These are phyloP conservation scores for Brachionus manjavacas DNA, from an alignment of 1,140 invertebrate genomes.

Conservation along the genomic window DNA sequence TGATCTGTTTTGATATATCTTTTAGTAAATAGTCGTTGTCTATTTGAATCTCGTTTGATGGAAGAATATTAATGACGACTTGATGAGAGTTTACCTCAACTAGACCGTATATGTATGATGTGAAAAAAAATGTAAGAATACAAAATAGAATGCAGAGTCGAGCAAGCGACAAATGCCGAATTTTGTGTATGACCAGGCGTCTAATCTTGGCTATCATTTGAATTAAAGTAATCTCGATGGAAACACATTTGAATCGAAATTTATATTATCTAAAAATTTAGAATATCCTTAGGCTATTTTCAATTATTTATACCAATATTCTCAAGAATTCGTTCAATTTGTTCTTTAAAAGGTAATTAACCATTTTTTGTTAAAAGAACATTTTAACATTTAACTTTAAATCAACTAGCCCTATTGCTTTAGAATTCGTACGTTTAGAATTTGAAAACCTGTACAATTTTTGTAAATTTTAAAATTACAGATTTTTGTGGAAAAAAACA, in stretches of 20 bases:
- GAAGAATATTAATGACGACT: constrained; percentile 2
- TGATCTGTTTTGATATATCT: not conserved
- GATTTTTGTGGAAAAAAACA: not conserved
- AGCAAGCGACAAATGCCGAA: not conserved
- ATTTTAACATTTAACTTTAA: not conserved
- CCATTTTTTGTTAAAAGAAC: not conserved
- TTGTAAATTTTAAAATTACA: not conserved
- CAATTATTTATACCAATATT: not conserved
- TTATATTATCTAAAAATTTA: not conserved
- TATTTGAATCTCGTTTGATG: not conserved
- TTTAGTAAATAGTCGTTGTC: not conserved
- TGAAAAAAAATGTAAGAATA: not conserved
- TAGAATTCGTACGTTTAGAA: not conserved
- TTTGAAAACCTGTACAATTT: not conserved
- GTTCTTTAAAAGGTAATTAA: not conserved
- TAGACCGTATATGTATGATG: constrained; percentile 12
- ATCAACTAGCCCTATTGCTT: not conserved
- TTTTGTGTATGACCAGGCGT: not conserved
- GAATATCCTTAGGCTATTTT: not conserved
- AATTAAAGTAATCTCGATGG: not conserved
- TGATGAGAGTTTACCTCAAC: constrained; percentile 4
- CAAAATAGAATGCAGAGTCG: not conserved
- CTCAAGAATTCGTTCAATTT: not conserved
- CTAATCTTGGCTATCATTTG: constrained; percentile 17
- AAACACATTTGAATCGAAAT: constrained; percentile 2